Conservation (phyloP, 2,113 vertebrate genomes). For the Sorex araneus region DNA sequence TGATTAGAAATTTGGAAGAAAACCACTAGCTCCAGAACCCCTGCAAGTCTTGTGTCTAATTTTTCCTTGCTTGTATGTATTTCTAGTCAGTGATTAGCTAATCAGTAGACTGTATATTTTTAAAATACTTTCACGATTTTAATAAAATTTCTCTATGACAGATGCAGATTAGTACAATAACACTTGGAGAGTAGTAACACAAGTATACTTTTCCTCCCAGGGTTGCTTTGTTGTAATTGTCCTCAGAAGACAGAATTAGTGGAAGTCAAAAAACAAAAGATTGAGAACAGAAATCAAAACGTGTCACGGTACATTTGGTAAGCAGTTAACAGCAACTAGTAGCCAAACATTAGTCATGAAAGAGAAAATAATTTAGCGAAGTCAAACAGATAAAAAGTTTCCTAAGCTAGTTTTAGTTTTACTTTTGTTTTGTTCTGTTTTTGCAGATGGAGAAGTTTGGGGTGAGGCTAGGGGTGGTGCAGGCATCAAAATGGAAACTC, state of each 20-base stretch:
- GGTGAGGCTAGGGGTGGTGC: slow-evolving; percentile 10
- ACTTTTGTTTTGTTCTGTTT: slow-evolving; percentile 54
- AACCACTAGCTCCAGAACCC: background rate
- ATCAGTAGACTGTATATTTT: background rate
- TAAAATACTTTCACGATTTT: background rate
- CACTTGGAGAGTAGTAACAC: background rate
- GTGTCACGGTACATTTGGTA: background rate
- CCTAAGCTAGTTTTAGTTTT: slow-evolving; percentile 55
- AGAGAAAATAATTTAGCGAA: slow-evolving; percentile 19
- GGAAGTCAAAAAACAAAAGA: background rate
- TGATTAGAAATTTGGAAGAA: background rate
- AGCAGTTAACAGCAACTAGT: background rate
- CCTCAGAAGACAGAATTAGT: background rate
- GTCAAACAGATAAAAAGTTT: slow-evolving; percentile 42
- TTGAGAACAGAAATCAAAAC: slow-evolving; percentile 5
- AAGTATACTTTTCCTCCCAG: background rate
- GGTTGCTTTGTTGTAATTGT: background rate
- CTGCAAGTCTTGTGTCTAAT: background rate
- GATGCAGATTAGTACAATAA: background rate
- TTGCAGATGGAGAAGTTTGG: background rate
- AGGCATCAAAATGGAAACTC: slow-evolving; percentile 70
- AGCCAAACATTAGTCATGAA: slow-evolving; percentile 15
- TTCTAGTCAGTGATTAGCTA: slow-evolving; percentile 32
- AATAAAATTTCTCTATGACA: background rate
- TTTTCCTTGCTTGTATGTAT: background rate